These are phyloP conservation scores for Anas platyrhynchos DNA, from an alignment of 2,113 vertebrate genomes.

Conservation along the genomic window DNA sequence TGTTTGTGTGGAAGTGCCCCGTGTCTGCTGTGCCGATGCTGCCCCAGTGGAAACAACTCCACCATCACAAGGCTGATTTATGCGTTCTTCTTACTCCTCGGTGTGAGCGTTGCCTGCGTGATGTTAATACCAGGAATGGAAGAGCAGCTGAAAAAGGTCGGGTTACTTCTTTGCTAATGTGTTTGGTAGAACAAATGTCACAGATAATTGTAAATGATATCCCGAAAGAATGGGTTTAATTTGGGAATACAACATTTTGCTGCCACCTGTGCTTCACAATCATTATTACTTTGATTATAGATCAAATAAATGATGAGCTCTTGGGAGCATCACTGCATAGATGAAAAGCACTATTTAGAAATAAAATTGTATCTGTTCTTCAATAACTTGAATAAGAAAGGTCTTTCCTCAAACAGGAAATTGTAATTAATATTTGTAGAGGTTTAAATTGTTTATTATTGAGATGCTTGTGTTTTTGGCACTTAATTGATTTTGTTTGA, in stretches of 20 bases:
- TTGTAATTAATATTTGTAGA: neutral
- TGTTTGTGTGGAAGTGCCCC: constrained; percentile 97
- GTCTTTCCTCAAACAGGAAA: neutral
- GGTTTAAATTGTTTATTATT: neutral
- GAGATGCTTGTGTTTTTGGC: neutral
- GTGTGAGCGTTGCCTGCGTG: constrained; percentile 90
- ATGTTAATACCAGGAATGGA: constrained; percentile 99
- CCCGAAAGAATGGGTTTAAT: neutral
- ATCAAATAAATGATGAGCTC: neutral
- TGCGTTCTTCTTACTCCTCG: constrained; percentile 92
- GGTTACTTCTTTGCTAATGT: neutral
- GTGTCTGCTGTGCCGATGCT: constrained; percentile 95
- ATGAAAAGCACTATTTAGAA: neutral
- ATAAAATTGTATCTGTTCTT: neutral
- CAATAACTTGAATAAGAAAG: neutral
- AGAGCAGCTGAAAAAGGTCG: constrained; percentile 95
- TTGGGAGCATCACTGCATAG: rapidly evolving
- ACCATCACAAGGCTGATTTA: constrained; percentile 95
- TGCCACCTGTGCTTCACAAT: neutral
- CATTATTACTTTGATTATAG: neutral
- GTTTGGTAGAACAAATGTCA: neutral
- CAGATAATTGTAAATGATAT: neutral
- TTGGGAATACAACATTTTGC: neutral
- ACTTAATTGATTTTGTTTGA: neutral
- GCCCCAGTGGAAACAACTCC: constrained; percentile 96